phyloP scores from a whole-genome alignment of 2,797 vertebrate species.

The Silurus aristotelis region DNA sequence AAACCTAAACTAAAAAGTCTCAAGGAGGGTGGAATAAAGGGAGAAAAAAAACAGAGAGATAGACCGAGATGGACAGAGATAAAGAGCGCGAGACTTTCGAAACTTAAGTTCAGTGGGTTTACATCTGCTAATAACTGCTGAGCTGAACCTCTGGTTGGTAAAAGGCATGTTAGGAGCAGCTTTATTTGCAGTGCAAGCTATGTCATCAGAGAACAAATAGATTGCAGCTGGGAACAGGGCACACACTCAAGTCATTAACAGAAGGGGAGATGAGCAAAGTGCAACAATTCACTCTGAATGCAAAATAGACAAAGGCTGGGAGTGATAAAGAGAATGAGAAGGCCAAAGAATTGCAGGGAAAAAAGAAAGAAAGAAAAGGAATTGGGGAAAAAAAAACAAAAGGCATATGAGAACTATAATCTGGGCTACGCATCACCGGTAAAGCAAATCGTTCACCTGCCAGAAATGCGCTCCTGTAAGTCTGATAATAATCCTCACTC shows the following conservation, averaged over 20 bases:
- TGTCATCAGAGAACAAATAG: constrained; percentile 36
- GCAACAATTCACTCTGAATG: constrained; percentile 40
- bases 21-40: background rate
- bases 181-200: constrained; percentile 27
- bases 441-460: constrained; percentile 29
- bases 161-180: constrained; percentile 30
- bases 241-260: constrained; percentile 45
- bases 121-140: constrained; percentile 32
- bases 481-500: background rate
- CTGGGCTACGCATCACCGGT: background rate
- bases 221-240: constrained; percentile 39
- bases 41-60: background rate
- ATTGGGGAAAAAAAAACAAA: background rate
- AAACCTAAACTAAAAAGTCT: too few relatives aligned
- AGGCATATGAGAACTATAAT: background rate
- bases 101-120: constrained; percentile 4
- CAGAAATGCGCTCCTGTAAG: background rate
- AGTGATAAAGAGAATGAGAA: background rate
- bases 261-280: constrained; percentile 39
- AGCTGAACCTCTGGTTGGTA: constrained; percentile 20
- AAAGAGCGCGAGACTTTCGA: background rate
- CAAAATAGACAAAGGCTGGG: constrained; percentile 28
- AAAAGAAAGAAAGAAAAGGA: background rate
- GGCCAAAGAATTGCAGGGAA: background rate
- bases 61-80: background rate